Base-by-base conservation (phyloP, 2,113 vertebrate genomes). In the Coreoperca whiteheadi region DNA sequence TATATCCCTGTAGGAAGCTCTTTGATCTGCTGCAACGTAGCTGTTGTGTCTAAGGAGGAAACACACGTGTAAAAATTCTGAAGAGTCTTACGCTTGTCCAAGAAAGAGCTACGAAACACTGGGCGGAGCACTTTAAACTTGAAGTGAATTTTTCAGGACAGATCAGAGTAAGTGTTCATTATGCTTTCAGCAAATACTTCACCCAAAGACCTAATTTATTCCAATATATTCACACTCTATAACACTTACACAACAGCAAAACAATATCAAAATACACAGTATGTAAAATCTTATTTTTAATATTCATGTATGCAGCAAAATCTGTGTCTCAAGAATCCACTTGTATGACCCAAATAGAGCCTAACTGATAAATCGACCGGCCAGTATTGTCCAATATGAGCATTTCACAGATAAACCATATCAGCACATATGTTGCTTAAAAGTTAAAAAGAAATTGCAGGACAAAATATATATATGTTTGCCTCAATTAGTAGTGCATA, bases 11-110 rank as follows among this genome's bases (percentile, higher is more conserved):
- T 88, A 0, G 94, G 92, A 72, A 95, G 90, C 5, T 89, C 73
- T 60, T 84, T 83, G 0, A 21, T 41, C 3, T 92, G 94, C 75
- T 87, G 63, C 85, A 99, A 86, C 1, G 74, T 83, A 1, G 90
- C 95, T 54, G 95, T 84, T 5, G 93, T 95, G 30, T 78, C 98
- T 98, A 73, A 28, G 1, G 60, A 61, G 32, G 32, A 72, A 77
- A 72, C 5, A 72, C 5, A 1, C 53, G 8, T 34, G 0, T 16
- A n/a, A n/a, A 11, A 53, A 25, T 65, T 21, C 32, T 32, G 23
- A 66, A 25, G 25, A 25, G 41, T n/a, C 1, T 4, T 5, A 41
- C 10, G 28, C 56, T 74, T 53, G 1, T 30, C 18, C 4, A 28
- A 64, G 12, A 69, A 69, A 50, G 21, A 14, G 16, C n/a, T 18